phyloP scores from a whole-genome alignment of 1,140 invertebrate genomes.

The Apis dorsata region DNA sequence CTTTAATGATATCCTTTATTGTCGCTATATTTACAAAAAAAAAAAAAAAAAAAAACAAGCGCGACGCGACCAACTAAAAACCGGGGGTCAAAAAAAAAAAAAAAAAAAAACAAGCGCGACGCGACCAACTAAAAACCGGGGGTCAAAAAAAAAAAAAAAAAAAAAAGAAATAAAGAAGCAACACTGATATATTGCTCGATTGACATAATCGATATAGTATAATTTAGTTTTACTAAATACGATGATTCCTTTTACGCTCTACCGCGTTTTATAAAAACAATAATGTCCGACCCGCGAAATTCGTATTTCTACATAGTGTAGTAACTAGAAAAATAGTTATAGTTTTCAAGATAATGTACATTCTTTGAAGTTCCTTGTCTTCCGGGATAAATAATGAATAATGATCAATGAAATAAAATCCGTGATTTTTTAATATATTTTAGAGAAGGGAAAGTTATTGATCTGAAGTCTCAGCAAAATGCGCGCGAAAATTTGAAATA shows the following conservation, averaged over 20 bases:
- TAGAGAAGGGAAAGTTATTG: neutral
- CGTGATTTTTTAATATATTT: too few species aligned
- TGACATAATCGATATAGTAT: neutral
- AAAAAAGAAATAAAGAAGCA: conserved; percentile 44
- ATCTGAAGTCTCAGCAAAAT: neutral
- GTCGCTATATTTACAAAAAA: conserved; percentile 47
- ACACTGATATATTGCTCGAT: conserved; percentile 39
- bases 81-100: too few species aligned
- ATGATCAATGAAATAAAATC: conserved; percentile 13
- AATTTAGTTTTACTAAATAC: conserved; percentile 23
- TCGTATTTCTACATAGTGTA: conserved; percentile 11
- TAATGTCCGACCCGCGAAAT: conserved; percentile 1
- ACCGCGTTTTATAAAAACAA: conserved; percentile 31
- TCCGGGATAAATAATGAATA: neutral
- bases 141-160: conserved; percentile 16
- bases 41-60: conserved; percentile 41
- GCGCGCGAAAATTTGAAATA: conserved; percentile 1
- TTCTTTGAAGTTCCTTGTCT: neutral
- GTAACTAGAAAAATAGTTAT: conserved; percentile 29
- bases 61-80: too few species aligned
- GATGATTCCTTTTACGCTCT: conserved; percentile 11
- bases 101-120: too few species aligned
- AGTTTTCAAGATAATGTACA: neutral
- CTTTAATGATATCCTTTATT: conserved; percentile 46
- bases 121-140: too few species aligned